Base-by-base conservation (phyloP, 2,888 invertebrate genomes). In the Penaeus monodon region DNA sequence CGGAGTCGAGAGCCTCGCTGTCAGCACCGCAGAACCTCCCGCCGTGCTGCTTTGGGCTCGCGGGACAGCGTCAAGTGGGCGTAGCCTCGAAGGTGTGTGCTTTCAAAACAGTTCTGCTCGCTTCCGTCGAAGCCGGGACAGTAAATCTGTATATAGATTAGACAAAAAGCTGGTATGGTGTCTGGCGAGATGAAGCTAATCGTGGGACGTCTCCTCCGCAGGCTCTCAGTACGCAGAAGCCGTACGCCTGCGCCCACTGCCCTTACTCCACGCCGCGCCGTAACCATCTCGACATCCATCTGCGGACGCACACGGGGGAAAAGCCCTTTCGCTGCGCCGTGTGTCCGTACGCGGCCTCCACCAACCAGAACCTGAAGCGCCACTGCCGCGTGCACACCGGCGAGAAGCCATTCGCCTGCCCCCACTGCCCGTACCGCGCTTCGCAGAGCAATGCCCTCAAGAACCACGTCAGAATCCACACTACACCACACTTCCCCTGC, bases 241-340 rank as follows among this genome's bases (percentile, higher is more conserved):
- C 88, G 6, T 88, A 85, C 73, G 81, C 82, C 38, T 88, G 88
- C 66, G 49, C 82, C 2, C 63, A 64, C 63, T 88, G 88, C 70
- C 63, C 85, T 44, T 88, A 88, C 38, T 76, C 76, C 57, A 81
- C 88, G 24, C 85, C 85, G 24, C 88, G 82, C 78, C 68, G 85
- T 17, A 81, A 77, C 38, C 77, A 88, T 57, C 73, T 88, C 24
- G 78, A 78, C 44, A 85, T 76, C 2, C 88, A 88, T 57, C 73
- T 88, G 27, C 88, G 87, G 74, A 81, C 73, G 49, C 89, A 89
- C 85, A 88, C 89, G 73, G 89, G 89, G 33, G 89, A 89, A 80
- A 89, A 85, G 65, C 89, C 89, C 38, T 89, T 85, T 81, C 78
- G 38, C 33, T 89, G 89, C 68, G 74, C 81, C 66, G 63, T 85